Base-by-base conservation (phyloP, 2,797 vertebrate genomes). In the Myripristis jacobus region DNA sequence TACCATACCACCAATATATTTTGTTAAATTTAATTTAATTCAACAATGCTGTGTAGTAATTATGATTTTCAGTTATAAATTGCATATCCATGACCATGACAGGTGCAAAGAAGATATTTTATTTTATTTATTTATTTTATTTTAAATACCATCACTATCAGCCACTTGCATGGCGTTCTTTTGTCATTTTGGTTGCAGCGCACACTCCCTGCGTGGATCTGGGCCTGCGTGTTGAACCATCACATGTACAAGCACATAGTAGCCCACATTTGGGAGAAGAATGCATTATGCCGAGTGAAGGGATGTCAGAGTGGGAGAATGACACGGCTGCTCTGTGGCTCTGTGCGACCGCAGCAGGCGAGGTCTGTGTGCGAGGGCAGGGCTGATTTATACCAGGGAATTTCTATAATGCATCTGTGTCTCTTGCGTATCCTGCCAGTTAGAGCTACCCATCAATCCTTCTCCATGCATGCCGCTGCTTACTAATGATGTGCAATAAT, bases 401-500 rank as follows among this genome's bases (percentile, higher is more conserved):
- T 62, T 57, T 72, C 8, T 61, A 24, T 61, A 47, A 54, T n/a
- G 27, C 15, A 4, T 46, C 9, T 22, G 24, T 22, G 21, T 29
- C 34, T n/a, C 15, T 46, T 24, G 31, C 54, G 5, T 41, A 6
- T 12, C 7, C 46, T 27, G 25, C 25, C 24, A 38, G 38, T 31
- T 16, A 24, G 1, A 10, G 10, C 34, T 43, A 27, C 13, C 53
- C 60, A 19, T 22, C 16, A 29, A 4, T 22, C 60, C 11, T 3
- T 4, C 36, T 52, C 21, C 12, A 46, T 50, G 60, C 60, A 53
- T 27, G 24, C 19, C 34, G 11, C 29, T 44, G 12, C 59, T 59
- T 38, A 58, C 36, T 31, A 16, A 60, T 21, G 31, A 43, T 67
- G 22, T 51, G 29, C 38, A 41, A 36, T 56, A 46, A 56, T 44